Conservation (phyloP, 2,888 invertebrate genomes). For the Epiblema foenella region DNA sequence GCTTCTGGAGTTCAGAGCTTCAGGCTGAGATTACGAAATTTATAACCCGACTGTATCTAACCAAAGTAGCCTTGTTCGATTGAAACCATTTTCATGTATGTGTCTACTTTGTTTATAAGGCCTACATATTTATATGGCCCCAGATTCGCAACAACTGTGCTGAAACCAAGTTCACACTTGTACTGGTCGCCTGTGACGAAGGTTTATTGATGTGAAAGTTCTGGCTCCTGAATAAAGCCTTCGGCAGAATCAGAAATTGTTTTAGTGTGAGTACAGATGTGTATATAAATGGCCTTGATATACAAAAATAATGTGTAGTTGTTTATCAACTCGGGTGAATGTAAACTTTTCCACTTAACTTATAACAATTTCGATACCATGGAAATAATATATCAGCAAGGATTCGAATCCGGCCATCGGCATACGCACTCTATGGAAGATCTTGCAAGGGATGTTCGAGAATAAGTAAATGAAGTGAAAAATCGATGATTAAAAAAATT, state of each 20-base stretch:
- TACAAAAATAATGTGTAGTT: no score
- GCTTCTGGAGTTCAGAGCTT: not conserved
- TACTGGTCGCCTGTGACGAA: not conserved
- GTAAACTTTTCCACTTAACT: no score
- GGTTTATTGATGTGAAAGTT: not conserved
- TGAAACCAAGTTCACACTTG: not conserved
- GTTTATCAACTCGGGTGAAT: no score
- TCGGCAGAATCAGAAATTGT: not conserved
- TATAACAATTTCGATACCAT: no score
- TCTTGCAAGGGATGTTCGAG: no score
- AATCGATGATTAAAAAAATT: no score
- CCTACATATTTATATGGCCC: not conserved
- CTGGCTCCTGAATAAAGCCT: not conserved
- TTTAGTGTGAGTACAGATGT: not conserved
- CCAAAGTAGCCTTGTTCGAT: not conserved
- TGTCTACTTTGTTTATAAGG: constrained; percentile 11
- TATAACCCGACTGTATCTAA: constrained; percentile 18
- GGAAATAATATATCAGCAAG: no score
- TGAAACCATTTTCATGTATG: constrained; percentile 25
- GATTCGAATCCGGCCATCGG: no score
- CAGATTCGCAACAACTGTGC: not conserved
- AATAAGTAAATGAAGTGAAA: no score
- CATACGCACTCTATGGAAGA: no score
- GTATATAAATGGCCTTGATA: no score
- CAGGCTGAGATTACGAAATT: constrained; percentile 23